Percentiles rank a stretch among this genome's conserved stretches.
Conservation (phyloP, 2,113 vertebrate species). For the Pelodiscus sinensis region DNA sequence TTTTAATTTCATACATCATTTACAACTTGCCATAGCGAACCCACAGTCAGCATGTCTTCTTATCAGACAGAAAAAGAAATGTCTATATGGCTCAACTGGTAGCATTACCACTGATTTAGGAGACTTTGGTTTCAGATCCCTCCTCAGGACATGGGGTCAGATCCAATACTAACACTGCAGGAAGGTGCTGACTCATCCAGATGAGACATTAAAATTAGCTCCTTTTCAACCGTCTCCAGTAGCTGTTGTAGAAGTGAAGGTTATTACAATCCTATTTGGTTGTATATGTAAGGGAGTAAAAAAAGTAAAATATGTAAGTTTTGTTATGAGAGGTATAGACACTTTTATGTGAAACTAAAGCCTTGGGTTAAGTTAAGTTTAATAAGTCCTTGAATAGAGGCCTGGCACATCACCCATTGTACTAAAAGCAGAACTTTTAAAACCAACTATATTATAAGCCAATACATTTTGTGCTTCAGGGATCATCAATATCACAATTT, state of each 20-base stretch:
- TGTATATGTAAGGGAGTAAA: neutral
- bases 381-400: neutral
- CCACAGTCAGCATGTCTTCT: neutral
- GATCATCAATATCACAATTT: neutral
- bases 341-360: neutral
- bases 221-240: neutral
- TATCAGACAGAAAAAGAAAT: neutral
- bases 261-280: neutral
- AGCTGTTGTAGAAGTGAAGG: neutral
- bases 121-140: neutral
- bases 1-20: constrained; percentile 64
- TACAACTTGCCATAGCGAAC: constrained; percentile 12
- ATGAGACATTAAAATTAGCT: neutral
- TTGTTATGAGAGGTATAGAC: rapidly evolving
- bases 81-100: neutral
- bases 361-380: neutral
- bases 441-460: neutral
- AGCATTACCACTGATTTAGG: neutral
- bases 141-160: neutral
- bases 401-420: rapidly evolving
- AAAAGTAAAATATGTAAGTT: neutral
- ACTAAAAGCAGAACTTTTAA: neutral
- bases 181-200: neutral
- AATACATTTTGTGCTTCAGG: neutral
- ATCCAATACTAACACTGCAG: neutral